These are phyloP conservation scores for Epinephelus fuscoguttatus DNA, from an alignment of 2,113 vertebrate genomes.

Conservation along the genomic window DNA sequence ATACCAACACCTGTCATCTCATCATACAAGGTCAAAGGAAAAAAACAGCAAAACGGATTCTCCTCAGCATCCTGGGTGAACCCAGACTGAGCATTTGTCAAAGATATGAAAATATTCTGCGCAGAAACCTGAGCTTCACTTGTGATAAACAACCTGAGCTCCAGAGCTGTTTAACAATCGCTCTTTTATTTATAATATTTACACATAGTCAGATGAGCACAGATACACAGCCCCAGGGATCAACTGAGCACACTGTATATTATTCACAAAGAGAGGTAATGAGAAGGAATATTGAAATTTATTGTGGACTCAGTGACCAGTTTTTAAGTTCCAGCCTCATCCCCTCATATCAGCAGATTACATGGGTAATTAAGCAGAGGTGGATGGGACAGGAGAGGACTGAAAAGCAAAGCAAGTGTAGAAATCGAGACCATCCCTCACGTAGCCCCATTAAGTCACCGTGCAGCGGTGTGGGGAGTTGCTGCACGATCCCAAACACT, in stretches of 20 bases:
- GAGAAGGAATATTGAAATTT: slow-evolving; percentile 38
- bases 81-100: neutral
- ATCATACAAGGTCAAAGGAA: slow-evolving; percentile 33
- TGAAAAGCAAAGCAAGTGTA: slow-evolving; percentile 43
- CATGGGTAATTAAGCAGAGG: slow-evolving; percentile 63
- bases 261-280: slow-evolving; percentile 19
- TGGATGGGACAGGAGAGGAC: slow-evolving; percentile 7
- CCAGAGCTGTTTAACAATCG: neutral
- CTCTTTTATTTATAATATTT: slow-evolving; percentile 6
- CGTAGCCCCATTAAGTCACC: slow-evolving; percentile 77
- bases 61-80: slow-evolving; percentile 53
- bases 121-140: neutral
- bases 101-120: slow-evolving; percentile 18
- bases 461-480: slow-evolving; percentile 29
- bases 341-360: slow-evolving; percentile 57
- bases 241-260: neutral
- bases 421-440: slow-evolving; percentile 61
- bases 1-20: slow-evolving; percentile 45
- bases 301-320: slow-evolving; percentile 9
- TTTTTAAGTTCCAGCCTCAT: slow-evolving; percentile 38
- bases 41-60: slow-evolving; percentile 52
- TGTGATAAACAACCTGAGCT: slow-evolving; percentile 5
- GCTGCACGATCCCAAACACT: slow-evolving; percentile 46
- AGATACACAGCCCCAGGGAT: neutral
- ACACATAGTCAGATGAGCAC: neutral